Base-by-base conservation (phyloP, 2,888 invertebrate species). In the Chorisops tibialis region DNA sequence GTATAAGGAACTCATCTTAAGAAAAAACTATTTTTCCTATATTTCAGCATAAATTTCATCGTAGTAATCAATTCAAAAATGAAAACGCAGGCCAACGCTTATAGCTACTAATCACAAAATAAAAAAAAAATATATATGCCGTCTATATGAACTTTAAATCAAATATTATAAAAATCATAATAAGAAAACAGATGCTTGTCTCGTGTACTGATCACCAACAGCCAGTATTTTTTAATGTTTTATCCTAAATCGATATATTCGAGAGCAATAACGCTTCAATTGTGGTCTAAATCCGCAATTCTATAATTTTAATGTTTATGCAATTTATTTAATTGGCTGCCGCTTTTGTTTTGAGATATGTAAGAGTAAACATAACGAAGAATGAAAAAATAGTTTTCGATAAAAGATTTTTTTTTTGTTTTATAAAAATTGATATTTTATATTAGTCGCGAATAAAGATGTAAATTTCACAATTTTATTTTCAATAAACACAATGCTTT, bases 21-120 rank as follows among this genome's bases (percentile, higher is more conserved):
- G 48, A 16, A 11, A 59, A 51, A 60, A 50, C 50, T 50, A 39
- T 60, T 64, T n/a, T 63, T 61, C 61, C 58, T 64, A 63, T 52
- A 63, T 64, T 64, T 64, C 63, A 64, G 63, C 61, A 61, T 64
- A 64, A 64, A 61, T 56, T 51, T 61, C 63, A 63, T 48, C 60
- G 47, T 64, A 61, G 50, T 41, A 61, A 50, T 60, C 30, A 60
- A 41, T 50, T 41, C 14, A 37, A 45, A 59, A 3, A 48, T 47
- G 6, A 12, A 59, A 39, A 50, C n/a, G 41, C 50, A 49, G 59
- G 41, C 50, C 59, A 38, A 49, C 59, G 50, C 59, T 50, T 61
- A n/a, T n/a, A 56, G 50, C 39, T 58, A 30, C 50, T 30, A 45
- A 43, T 54, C 35, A 22, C 48, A 30, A 50, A 50, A 24, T 50